Conservation (phyloP, 2,888 invertebrate genomes). For the Tetanocera ferruginea region DNA sequence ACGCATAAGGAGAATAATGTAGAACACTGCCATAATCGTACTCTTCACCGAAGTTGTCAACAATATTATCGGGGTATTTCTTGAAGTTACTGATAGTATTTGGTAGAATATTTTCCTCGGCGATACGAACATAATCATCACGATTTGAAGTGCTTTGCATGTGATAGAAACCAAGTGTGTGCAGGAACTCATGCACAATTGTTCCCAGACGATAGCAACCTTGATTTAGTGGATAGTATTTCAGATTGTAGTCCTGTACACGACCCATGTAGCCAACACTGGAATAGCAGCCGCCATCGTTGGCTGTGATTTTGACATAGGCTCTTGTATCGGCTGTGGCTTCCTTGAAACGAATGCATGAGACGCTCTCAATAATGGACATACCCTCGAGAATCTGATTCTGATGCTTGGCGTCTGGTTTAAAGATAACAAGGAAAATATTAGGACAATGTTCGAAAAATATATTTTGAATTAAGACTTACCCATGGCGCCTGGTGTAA, state of each 20-base stretch:
- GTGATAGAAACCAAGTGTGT: conserved; percentile 83
- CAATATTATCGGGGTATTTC: conserved; percentile 73
- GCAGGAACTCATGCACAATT: conserved; percentile 82
- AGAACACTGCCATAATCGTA: conserved; percentile 86
- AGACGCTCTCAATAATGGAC: conserved; percentile 78
- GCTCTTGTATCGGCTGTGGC: conserved; percentile 68
- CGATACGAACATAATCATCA: conserved; percentile 77
- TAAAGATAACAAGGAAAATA: conserved; percentile 33
- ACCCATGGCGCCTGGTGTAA: conserved; percentile 63
- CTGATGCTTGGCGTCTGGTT: conserved; percentile 70
- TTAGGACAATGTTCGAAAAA: too few relatives aligned
- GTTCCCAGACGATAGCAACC: conserved; percentile 71
- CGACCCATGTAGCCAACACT: conserved; percentile 77
- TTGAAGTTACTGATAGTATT: conserved; percentile 79
- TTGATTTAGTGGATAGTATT: conserved; percentile 53
- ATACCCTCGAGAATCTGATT: conserved; percentile 78
- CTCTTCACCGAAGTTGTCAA: conserved; percentile 76
- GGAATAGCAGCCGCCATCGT: conserved; percentile 80
- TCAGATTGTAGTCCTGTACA: conserved; percentile 60
- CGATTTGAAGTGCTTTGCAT: conserved; percentile 84
- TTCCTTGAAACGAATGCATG: conserved; percentile 80
- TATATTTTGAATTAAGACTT: neutral
- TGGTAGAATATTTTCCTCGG: conserved; percentile 67
- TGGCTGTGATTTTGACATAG: conserved; percentile 59
- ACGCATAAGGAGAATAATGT: conserved; percentile 82